phyloP scores from a whole-genome alignment of 2,113 vertebrate genomes.

The Tor tambroides region DNA sequence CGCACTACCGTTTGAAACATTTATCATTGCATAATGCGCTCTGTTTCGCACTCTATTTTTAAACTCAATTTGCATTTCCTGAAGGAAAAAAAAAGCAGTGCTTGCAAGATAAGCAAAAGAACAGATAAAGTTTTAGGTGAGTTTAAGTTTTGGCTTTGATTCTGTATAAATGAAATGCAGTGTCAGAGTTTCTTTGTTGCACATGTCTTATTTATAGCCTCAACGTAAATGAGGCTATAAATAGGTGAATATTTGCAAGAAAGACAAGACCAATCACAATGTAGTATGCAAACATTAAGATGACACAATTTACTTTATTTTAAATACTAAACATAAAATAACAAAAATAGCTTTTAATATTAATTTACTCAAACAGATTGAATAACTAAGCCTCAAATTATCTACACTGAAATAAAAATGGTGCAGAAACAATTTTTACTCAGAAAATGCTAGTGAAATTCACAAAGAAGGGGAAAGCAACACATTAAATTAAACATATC shows the following conservation, averaged over 20 bases:
- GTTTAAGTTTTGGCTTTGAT: neutral
- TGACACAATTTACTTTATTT: too few relatives aligned
- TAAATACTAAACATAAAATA: too few relatives aligned
- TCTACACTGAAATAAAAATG: too few relatives aligned
- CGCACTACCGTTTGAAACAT: neutral
- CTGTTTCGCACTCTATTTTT: conserved; percentile 4
- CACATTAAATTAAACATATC: too few relatives aligned
- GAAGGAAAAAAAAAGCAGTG: too few relatives aligned
- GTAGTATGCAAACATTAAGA: neutral
- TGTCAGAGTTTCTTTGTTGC: neutral
- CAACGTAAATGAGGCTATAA: neutral
- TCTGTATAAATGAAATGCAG: neutral
- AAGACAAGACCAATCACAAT: neutral
- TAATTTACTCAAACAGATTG: too few relatives aligned
- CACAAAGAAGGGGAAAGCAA: too few relatives aligned
- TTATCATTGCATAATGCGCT: neutral
- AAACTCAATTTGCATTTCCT: neutral
- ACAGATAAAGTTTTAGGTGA: neutral
- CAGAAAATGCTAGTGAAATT: too few relatives aligned
- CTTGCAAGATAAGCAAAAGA: neutral
- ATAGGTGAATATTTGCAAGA: neutral
- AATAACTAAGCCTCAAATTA: too few relatives aligned
- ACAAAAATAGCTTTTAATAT: too few relatives aligned
- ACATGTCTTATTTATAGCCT: neutral
- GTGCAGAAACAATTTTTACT: too few relatives aligned